Percentiles rank a stretch among this genome's conserved stretches.
Evolutionary conservation across 2,797 vertebrate genomes (phyloP).

Genomic region (Pangasius sanitwongsei): DNA sequence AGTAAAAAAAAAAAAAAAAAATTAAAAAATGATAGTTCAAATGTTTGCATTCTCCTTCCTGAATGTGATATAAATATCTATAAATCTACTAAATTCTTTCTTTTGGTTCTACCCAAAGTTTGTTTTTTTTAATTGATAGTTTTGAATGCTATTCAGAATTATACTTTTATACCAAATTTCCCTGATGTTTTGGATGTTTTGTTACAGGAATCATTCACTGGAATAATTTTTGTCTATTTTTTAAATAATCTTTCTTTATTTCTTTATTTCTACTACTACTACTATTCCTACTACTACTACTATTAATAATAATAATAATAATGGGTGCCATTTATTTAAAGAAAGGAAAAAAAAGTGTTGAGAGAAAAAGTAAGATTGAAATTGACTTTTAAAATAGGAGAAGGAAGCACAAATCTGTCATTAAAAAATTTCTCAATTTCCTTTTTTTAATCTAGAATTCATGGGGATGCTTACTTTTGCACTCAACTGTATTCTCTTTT

Average conservation of each 20-base stretch:
- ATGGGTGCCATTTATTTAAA: background rate
- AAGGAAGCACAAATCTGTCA: background rate
- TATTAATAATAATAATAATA: background rate
- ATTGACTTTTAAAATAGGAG: background rate
- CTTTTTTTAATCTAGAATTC: background rate
- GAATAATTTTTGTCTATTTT: too few relatives aligned
- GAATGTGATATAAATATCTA: background rate
- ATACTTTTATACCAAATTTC: background rate
- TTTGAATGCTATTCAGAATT: background rate
- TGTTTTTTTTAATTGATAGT: background rate
- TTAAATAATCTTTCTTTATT: background rate
- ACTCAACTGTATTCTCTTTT: conserved; percentile 4
- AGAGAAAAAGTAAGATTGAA: background rate
- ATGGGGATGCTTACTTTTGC: background rate
- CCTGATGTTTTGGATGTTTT: background rate
- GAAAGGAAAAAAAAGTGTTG: background rate
- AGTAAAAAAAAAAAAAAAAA: background rate
- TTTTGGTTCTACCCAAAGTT: background rate
- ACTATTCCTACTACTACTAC: background rate
- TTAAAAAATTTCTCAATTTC: background rate
- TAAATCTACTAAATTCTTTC: background rate
- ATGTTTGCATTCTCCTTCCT: background rate
- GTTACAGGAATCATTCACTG: background rate
- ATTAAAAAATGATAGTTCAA: background rate
- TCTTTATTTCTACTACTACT: background rate